Base-by-base conservation (phyloP, 1,140 invertebrate genomes). In the Hydropsyche tenuis region DNA sequence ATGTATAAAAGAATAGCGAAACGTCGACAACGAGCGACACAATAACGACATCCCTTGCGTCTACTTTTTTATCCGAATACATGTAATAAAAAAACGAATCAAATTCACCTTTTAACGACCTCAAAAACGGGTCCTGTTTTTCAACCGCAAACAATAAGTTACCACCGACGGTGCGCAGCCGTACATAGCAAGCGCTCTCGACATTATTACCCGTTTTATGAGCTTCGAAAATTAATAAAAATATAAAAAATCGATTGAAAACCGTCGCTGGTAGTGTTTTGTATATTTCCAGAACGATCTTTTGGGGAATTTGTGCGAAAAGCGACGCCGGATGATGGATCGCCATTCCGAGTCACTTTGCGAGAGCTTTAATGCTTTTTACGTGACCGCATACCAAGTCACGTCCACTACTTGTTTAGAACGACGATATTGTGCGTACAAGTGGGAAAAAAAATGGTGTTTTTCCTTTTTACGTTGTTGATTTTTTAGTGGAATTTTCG, bases 391-490 rank as follows among this genome's bases (percentile, higher is more conserved):
- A 70, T 37, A 30, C 25, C 25, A 18, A 70, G 51, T 70, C 27
- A 70, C 68, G 68, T 68, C 23, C 23, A 68, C 63, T 48, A 51
- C 48, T 70, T 70, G 68, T 70, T 56, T 70, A 42, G 48, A 68
- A 60, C n/a, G 18, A 27, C 65, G 45, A 18, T 37, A 68, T 68
- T 20, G 1, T 68, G 3, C 30, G 30, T 37, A 5, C 48, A 22
- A 1, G 56, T 23, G n/a, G n/a, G n/a, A 68, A 66, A 66, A 66
- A 66, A 66, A 22, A 7, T 25, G 14, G 27, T 3, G 1, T 63
- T 63, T 37, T 37, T 37, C 30, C 30, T 37, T 63, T 63, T 63
- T 63, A 27, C n/a, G 1, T 7, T 9, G 6, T 18, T 53, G 20
- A 18, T 7, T 18, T 53, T 46, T 53, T 53, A 18, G 48, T 20